Evolutionary conservation across 2,888 invertebrate species (phyloP).

Genomic region (Lasiommata megera): DNA sequence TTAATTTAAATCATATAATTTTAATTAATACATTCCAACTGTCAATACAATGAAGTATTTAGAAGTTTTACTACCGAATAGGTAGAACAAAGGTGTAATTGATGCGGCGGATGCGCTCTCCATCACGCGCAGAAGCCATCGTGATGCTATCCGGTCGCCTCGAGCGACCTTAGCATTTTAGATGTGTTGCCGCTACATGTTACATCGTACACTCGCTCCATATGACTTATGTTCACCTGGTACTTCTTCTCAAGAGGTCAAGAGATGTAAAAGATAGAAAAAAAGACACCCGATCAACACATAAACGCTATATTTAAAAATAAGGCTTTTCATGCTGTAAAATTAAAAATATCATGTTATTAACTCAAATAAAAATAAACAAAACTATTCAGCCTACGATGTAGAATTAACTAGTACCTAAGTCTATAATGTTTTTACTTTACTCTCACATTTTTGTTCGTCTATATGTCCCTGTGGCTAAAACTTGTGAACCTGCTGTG

Average conservation of each 20-base stretch:
- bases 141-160: conserved; percentile 56
- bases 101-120: conserved; percentile 23
- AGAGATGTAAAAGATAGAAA: not conserved
- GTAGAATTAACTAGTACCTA: too few relatives aligned
- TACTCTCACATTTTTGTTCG: too few relatives aligned
- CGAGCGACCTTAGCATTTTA: conserved; percentile 65
- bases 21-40: conserved; percentile 1
- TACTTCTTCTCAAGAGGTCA: conserved; percentile 5
- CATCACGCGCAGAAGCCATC: conserved; percentile 40
- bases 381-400: too few relatives aligned
- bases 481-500: too few relatives aligned
- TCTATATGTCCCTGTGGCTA: too few relatives aligned
- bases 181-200: conserved; percentile 19
- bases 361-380: too few relatives aligned
- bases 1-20: conserved; percentile 9
- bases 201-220: conserved; percentile 15
- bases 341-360: too few relatives aligned
- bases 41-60: not conserved
- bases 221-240: conserved; percentile 18
- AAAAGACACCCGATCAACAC: not conserved
- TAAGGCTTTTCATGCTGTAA: too few relatives aligned
- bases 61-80: conserved; percentile 3
- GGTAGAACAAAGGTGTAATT: conserved; percentile 14
- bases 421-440: too few relatives aligned
- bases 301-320: too few relatives aligned